Evolutionary conservation across 2,797 vertebrate species (phyloP).

Genomic region (Esox lucius): DNA sequence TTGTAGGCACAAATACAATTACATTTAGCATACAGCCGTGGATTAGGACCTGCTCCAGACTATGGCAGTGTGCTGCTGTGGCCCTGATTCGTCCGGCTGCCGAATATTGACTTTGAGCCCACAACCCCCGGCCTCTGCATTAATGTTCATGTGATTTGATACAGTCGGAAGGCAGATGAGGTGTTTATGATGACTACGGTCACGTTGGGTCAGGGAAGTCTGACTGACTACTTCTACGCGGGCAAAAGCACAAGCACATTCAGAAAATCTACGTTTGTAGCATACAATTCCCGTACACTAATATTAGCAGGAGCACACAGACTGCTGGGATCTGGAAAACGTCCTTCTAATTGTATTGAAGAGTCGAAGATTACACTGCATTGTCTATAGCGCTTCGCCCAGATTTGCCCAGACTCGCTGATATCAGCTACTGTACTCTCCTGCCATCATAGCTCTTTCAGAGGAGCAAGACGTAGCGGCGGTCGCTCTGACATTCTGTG

Average conservation of each 20-base stretch:
- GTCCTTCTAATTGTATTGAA: not conserved
- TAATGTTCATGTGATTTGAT: not conserved
- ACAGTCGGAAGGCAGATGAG: not conserved
- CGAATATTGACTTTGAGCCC: not conserved
- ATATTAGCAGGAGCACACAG: not conserved
- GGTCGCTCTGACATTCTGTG: not conserved
- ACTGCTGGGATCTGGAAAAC: not conserved
- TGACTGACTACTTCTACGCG: too few species aligned
- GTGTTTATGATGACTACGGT: not conserved
- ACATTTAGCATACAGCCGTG: slow-evolving; percentile 13
- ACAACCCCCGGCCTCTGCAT: not conserved
- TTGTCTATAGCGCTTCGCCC: not conserved
- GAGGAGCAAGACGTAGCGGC: not conserved
- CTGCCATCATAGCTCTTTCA: not conserved
- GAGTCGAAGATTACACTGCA: not conserved
- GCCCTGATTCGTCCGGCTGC: not conserved
- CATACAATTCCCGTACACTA: not conserved
- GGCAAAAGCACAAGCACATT: not conserved
- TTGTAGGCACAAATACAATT: slow-evolving; percentile 28
- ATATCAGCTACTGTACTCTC: not conserved
- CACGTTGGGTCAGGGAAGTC: too few species aligned
- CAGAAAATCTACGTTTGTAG: not conserved
- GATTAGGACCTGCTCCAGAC: slow-evolving; percentile 2
- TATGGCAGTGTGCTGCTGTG: not conserved
- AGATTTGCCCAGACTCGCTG: not conserved